Evolutionary conservation across 2,888 invertebrate species (phyloP).

Genomic region (Polydrusus cervinus): DNA sequence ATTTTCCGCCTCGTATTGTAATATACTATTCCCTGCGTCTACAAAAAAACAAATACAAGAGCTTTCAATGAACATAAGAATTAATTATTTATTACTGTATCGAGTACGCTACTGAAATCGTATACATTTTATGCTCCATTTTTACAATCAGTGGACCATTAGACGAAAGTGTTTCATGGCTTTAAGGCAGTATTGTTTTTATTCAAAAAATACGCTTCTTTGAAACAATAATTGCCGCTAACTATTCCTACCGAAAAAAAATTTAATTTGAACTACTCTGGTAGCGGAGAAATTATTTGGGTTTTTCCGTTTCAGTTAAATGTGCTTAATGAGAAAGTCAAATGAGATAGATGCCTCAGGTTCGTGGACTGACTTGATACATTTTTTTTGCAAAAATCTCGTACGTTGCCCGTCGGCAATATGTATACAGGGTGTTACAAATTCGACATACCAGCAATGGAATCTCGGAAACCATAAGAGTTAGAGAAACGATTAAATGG

Average conservation of each 20-base stretch:
- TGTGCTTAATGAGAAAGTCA: not conserved
- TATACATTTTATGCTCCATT: conserved; percentile 27
- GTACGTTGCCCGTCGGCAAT: too few species aligned
- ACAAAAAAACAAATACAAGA: too few species aligned
- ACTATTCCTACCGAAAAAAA: conserved; percentile 17
- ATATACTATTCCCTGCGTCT: too few species aligned
- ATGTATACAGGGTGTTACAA: too few species aligned
- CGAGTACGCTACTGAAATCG: conserved; percentile 8
- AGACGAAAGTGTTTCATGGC: conserved; percentile 19
- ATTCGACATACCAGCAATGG: too few species aligned
- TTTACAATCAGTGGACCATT: conserved; percentile 22
- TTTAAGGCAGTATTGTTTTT: conserved; percentile 17
- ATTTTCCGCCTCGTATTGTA: too few species aligned
- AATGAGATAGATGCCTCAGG: not conserved
- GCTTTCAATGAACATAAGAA: too few species aligned
- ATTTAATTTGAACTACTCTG: conserved; percentile 6
- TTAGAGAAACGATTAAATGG: too few species aligned
- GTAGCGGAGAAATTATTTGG: not conserved
- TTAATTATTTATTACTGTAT: not conserved
- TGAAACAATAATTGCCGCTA: conserved; percentile 28
- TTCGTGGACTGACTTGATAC: not conserved
- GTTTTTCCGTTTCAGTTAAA: not conserved
- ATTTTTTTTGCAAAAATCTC: not conserved
- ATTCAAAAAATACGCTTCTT: conserved; percentile 21
- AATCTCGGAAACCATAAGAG: too few species aligned